A percentile compares a stretch with the other conserved stretches of the same genome.
phyloP scores from a whole-genome alignment of 1,140 invertebrate species.

The Drosophila saltans region DNA sequence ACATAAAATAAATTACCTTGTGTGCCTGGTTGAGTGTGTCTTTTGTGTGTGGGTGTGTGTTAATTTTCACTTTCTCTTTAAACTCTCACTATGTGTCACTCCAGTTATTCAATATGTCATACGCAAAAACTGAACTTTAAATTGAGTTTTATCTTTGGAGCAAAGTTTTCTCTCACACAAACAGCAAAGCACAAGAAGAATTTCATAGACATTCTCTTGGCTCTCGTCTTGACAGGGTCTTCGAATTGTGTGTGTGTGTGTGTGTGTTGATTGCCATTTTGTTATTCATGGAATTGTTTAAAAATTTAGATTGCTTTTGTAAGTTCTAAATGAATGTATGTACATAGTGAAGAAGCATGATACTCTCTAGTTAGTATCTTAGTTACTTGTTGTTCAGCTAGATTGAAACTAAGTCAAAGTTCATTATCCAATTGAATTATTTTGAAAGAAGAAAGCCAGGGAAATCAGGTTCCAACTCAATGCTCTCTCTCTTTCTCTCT shows the following conservation, averaged over 20 bases:
- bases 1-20: slow-evolving; percentile 68
- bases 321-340: slow-evolving; percentile 51
- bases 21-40: slow-evolving; percentile 40
- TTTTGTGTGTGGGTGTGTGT: slow-evolving; percentile 23
- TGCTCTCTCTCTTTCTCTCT: too few relatives aligned
- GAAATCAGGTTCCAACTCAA: background rate
- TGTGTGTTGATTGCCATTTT: slow-evolving; percentile 67
- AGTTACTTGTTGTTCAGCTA: background rate
- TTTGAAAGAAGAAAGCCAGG: background rate
- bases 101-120: slow-evolving; percentile 61
- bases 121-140: slow-evolving; percentile 59
- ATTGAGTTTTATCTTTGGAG: slow-evolving; percentile 52
- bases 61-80: slow-evolving; percentile 54
- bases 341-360: background rate
- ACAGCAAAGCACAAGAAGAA: slow-evolving; percentile 26
- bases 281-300: slow-evolving; percentile 75
- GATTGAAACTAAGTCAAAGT: background rate
- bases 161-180: slow-evolving; percentile 27
- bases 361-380: background rate
- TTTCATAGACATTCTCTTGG: slow-evolving; percentile 56
- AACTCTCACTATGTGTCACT: slow-evolving; percentile 24
- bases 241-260: slow-evolving; percentile 21
- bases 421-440: background rate
- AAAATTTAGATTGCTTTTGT: slow-evolving; percentile 65
- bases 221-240: slow-evolving; percentile 2